A percentile compares a stretch with the other conserved stretches of the same genome.
phyloP scores from a whole-genome alignment of 35 echinoderm and acorn worm species.

The Acanthaster planci region DNA sequence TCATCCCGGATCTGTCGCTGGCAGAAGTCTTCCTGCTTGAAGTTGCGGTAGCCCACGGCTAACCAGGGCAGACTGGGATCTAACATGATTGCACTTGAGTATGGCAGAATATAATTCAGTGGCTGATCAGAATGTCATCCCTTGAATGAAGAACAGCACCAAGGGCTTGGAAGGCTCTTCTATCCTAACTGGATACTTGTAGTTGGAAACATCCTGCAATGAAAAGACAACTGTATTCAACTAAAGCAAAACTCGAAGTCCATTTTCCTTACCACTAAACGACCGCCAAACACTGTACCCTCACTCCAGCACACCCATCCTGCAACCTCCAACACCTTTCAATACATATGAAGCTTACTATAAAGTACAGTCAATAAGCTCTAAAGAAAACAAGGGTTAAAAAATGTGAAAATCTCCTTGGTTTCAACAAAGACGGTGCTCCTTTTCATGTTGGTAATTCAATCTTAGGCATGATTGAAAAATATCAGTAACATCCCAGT shows the following conservation, averaged over 20 bases:
- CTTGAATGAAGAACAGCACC: background rate
- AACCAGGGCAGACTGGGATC: slow-evolving; percentile 88
- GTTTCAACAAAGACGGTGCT: too few species aligned
- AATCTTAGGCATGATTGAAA: too few species aligned
- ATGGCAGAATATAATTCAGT: background rate
- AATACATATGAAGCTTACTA: too few species aligned
- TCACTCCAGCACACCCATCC: too few species aligned
- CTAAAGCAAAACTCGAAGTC: background rate
- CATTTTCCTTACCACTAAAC: too few species aligned
- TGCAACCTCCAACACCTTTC: too few species aligned
- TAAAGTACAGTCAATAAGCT: too few species aligned
- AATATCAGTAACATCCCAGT: too few species aligned
- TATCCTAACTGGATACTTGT: background rate
- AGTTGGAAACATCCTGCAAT: background rate
- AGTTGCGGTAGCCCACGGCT: slow-evolving; percentile 81
- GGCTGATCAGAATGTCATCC: background rate
- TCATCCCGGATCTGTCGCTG: slow-evolving; percentile 42
- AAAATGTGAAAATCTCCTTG: too few species aligned
- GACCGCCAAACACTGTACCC: too few species aligned
- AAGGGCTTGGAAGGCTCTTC: background rate
- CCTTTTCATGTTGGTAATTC: too few species aligned
- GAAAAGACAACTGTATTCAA: background rate
- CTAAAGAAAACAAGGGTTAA: too few species aligned
- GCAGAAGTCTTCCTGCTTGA: slow-evolving; percentile 66
- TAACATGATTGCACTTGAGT: slow-evolving; percentile 57